Evolutionary conservation across 64 coral and sea anemone species (phyloP).

Genomic region (Pocillopora damicornis): DNA sequence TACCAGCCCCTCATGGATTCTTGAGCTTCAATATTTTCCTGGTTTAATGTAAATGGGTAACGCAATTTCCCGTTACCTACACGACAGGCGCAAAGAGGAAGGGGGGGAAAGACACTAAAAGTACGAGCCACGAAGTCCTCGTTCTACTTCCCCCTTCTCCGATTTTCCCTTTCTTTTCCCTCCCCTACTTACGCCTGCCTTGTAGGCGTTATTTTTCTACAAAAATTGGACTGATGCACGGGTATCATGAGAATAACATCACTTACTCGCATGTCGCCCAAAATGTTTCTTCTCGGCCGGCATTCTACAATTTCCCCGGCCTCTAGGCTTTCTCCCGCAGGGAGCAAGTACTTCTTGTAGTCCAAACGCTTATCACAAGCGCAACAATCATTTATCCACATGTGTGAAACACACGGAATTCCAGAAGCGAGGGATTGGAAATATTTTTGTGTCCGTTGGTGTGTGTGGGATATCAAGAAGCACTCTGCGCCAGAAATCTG

Average conservation of each 20-base stretch:
- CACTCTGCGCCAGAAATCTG: conserved; percentile 66
- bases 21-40: too few relatives aligned
- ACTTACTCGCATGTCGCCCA: conserved; percentile 76
- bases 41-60: too few relatives aligned
- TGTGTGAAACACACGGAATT: conserved; percentile 83
- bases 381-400: conserved; percentile 81
- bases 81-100: too few relatives aligned
- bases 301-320: conserved; percentile 67
- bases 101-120: too few relatives aligned
- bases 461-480: conserved; percentile 73
- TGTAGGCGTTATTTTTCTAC: background rate
- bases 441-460: conserved; percentile 86
- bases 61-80: too few relatives aligned
- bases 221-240: background rate
- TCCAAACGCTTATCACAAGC: conserved; percentile 36
- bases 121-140: too few relatives aligned
- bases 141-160: too few relatives aligned
- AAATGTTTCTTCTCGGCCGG: conserved; percentile 43
- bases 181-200: too few relatives aligned
- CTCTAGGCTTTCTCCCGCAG: conserved; percentile 65
- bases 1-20: too few relatives aligned
- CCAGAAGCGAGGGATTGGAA: conserved; percentile 82
- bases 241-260: background rate
- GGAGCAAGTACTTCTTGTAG: conserved; percentile 65
- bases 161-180: too few relatives aligned